phyloP scores from a whole-genome alignment of 2,113 vertebrate genomes.

The Puffinus mauretanicus region DNA sequence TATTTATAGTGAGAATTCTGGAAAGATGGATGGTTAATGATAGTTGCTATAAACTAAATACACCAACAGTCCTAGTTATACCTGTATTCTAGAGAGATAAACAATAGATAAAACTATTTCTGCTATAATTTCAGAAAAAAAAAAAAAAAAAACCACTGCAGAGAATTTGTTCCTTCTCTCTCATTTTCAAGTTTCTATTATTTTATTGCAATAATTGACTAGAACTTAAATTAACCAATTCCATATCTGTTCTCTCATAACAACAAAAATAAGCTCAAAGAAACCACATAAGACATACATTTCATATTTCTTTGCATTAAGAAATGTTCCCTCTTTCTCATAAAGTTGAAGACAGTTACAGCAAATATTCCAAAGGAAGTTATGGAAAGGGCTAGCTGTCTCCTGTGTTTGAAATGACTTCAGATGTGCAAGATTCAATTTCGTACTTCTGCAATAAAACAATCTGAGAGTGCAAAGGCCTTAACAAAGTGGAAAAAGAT shows the following conservation, averaged over 20 bases:
- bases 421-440: constrained; percentile 56
- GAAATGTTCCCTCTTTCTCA: not conserved
- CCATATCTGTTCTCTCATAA: not conserved
- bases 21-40: not conserved
- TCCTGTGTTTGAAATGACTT: constrained; percentile 32
- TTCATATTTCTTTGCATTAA: not conserved
- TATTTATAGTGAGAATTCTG: not conserved
- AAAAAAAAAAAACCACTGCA: not conserved
- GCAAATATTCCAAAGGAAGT: not conserved
- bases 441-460: constrained; percentile 58
- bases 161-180: not conserved
- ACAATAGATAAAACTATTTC: not conserved
- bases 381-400: not conserved
- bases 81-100: not conserved
- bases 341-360: not conserved
- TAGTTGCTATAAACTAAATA: not conserved
- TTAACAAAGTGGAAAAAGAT: constrained; percentile 36
- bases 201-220: not conserved
- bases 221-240: not conserved
- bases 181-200: not conserved
- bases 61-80: not conserved
- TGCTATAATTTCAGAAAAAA: not conserved
- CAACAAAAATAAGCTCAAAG: not conserved
- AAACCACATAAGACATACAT: rapidly evolving
- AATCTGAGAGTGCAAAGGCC: not conserved